Evolutionary conservation across 1,140 invertebrate species (phyloP), one percentile per base, ranked within the genome.

Genomic region (Choristoneura fumiferana): DNA sequence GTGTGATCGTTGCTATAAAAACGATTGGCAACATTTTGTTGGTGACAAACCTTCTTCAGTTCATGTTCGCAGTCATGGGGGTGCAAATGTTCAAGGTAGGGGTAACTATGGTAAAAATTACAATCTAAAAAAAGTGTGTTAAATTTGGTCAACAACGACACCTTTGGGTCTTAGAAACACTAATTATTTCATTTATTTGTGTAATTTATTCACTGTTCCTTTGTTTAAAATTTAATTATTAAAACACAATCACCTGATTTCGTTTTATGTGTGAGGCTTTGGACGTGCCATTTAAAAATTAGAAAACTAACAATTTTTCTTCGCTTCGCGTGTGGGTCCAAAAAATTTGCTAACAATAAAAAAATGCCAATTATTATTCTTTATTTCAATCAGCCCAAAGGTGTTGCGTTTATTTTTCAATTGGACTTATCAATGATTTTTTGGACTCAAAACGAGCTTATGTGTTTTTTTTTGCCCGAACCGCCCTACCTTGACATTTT

Each of bases 31-130:
- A 99, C 93, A 99, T 99, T 91, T 97, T 99, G 94, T 93, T 99
- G 94, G 97, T 99, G 90, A 99, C 98, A 89, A 98, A 98, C 92
- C 95, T 99, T 78, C 96, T 99, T 82, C 96, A 99, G 92, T 99
- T 99, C 94, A 99, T 99, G 98, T 99, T 99, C 91, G 98, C 98
- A 90, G 98, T 99, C 89, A 99, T 99, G 92, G 98, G 98, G 92
- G 99, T 99, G 90, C 98, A 99, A 93, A 95, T 99, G 81, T 99
- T 99, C 92, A 99, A 99, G 96, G 97, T 96, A 95, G 94, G 84
- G 87, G 62, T 91, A 76, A 77, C 14, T 58, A 58, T 38, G 60
- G 15, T 54, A 57, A 38, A 34, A 29, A 45, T 54, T 43, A 54
- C 18, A 57, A 54, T 57, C 37, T 55, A 33, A 64, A 57, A 62